phyloP scores from a whole-genome alignment of 2,113 vertebrate species.

The Gasterosteus nipponicus region DNA sequence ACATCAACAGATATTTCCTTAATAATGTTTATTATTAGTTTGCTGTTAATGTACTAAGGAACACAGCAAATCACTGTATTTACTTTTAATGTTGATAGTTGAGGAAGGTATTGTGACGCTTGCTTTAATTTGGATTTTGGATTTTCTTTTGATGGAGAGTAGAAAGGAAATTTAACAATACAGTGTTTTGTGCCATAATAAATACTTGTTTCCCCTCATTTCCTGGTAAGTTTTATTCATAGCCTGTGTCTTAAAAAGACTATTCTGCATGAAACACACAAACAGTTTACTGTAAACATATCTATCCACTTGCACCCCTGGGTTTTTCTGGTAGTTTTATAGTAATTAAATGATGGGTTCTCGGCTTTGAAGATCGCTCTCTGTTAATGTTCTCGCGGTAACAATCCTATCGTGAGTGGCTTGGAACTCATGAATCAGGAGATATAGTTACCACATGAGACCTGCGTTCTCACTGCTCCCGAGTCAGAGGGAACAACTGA shows the following conservation, averaged over 20 bases:
- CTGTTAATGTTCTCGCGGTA: background rate
- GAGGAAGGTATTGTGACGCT: background rate
- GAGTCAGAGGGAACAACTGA: too few relatives aligned
- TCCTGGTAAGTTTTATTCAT: background rate
- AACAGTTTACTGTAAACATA: too few relatives aligned
- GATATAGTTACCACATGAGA: too few relatives aligned
- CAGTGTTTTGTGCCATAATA: conserved; percentile 16
- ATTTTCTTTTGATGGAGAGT: background rate
- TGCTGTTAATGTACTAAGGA: background rate
- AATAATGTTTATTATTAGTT: background rate
- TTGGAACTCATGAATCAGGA: too few relatives aligned
- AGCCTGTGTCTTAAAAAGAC: background rate
- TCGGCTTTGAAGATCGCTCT: background rate
- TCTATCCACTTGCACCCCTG: too few relatives aligned
- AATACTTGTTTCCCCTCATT: background rate
- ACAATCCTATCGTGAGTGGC: too few relatives aligned
- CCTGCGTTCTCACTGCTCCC: too few relatives aligned
- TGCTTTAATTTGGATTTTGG: background rate
- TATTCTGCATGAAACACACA: background rate
- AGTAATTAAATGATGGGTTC: background rate
- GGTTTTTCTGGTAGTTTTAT: background rate
- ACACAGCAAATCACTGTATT: background rate
- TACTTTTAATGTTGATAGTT: background rate
- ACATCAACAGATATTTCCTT: background rate
- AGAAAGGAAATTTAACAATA: background rate